Evolutionary conservation across 2,888 invertebrate genomes (phyloP).

Genomic region (Papilio demoleus): DNA sequence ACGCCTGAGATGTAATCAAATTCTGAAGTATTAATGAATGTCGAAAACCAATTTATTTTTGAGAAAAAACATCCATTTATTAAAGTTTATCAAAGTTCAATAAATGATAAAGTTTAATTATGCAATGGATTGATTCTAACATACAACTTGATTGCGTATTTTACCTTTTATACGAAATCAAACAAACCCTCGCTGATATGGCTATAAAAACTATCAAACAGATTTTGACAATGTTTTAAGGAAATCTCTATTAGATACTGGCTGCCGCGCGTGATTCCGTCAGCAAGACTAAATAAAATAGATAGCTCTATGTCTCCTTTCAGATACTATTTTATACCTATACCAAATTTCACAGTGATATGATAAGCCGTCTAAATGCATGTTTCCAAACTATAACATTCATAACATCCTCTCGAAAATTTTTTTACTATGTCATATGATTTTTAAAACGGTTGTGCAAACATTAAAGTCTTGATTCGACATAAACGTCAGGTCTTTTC

Average conservation of each 20-base stretch:
- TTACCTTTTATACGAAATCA: neutral
- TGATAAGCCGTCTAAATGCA: too few relatives aligned
- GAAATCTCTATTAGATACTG: too few relatives aligned
- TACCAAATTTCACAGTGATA: too few relatives aligned
- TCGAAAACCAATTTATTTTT: slow-evolving; percentile 9
- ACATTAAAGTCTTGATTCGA: slow-evolving; percentile 13
- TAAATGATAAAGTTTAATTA: slow-evolving; percentile 1
- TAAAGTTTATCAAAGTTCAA: neutral
- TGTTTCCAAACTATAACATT: too few relatives aligned
- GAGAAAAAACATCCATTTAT: neutral
- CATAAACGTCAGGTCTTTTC: neutral
- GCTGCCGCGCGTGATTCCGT: too few relatives aligned
- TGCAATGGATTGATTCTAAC: neutral
- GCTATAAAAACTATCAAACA: neutral
- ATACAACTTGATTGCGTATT: neutral
- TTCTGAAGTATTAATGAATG: slow-evolving; percentile 19
- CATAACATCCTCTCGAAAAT: too few relatives aligned
- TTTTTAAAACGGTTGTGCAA: neutral
- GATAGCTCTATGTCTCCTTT: too few relatives aligned
- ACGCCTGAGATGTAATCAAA: slow-evolving; percentile 10
- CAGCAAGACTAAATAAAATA: too few relatives aligned
- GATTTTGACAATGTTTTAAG: neutral
- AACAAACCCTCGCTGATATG: neutral
- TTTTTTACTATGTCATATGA: neutral
- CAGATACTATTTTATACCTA: too few relatives aligned